phyloP scores from a whole-genome alignment of 2,888 invertebrate species.

The Ferdinandea cuprea region DNA sequence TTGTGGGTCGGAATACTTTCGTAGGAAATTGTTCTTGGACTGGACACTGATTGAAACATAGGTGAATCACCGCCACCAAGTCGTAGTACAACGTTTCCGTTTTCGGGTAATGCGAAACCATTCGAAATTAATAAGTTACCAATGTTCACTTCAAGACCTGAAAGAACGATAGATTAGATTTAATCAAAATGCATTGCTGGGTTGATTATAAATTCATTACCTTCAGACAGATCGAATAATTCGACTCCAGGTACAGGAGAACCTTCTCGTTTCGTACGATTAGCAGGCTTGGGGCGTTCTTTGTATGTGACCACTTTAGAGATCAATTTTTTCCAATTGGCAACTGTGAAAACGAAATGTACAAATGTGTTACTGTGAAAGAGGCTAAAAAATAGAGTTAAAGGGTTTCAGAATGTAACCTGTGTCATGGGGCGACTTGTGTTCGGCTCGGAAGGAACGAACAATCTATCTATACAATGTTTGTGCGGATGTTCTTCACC shows the following conservation, averaged over 20 bases:
- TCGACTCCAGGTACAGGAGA: constrained; percentile 91
- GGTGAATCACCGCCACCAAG: constrained; percentile 76
- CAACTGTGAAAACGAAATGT: constrained; percentile 83
- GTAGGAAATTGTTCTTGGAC: constrained; percentile 64
- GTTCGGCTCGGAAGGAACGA: no score
- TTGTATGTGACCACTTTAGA: constrained; percentile 90
- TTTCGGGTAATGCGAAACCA: constrained; percentile 80
- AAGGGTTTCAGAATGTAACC: no score
- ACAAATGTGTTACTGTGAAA: background rate
- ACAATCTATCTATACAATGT: no score
- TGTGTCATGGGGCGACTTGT: no score
- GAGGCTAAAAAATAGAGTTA: no score
- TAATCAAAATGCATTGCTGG: background rate
- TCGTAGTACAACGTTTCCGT: constrained; percentile 67
- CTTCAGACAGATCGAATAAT: constrained; percentile 88
- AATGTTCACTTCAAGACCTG: constrained; percentile 80
- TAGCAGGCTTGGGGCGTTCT: constrained; percentile 83
- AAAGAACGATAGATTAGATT: background rate
- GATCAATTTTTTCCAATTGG: constrained; percentile 91
- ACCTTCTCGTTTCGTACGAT: constrained; percentile 84
- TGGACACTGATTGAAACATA: constrained; percentile 75
- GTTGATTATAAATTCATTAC: constrained; percentile 78
- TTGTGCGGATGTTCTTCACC: no score
- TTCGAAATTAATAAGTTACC: constrained; percentile 80
- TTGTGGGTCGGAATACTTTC: constrained; percentile 72